phyloP scores from a whole-genome alignment of 2,888 invertebrate species.

The Adelognathus sp. region DNA sequence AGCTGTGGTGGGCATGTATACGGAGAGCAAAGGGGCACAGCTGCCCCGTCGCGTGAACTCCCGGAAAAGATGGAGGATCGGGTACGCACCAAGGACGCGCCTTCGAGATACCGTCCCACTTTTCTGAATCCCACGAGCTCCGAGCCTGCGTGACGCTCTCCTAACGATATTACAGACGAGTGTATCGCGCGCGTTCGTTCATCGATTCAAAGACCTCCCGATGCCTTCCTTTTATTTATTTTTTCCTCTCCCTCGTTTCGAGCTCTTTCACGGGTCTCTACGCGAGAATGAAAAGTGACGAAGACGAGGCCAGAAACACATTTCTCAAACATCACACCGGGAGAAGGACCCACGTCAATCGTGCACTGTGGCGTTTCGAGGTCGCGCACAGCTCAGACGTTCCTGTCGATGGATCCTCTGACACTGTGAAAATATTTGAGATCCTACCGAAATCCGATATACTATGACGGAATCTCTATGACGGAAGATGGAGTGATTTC shows the following conservation, averaged over 20 bases:
- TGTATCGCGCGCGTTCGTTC: slow-evolving; percentile 32
- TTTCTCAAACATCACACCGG: slow-evolving; percentile 52
- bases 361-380: slow-evolving; percentile 29
- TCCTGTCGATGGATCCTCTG: slow-evolving; percentile 44
- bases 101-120: slow-evolving; percentile 49
- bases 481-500: background rate
- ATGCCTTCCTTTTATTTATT: slow-evolving; percentile 57
- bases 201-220: slow-evolving; percentile 37
- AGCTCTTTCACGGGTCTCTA: slow-evolving; percentile 42
- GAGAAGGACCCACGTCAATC: slow-evolving; percentile 50
- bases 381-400: slow-evolving; percentile 46
- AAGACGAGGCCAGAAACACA: slow-evolving; percentile 3
- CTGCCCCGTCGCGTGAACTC: slow-evolving; percentile 55
- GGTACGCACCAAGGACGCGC: slow-evolving; percentile 40
- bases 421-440: slow-evolving; percentile 21
- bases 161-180: background rate
- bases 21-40: slow-evolving; percentile 43
- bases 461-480: background rate
- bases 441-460: background rate
- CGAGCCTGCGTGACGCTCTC: slow-evolving; percentile 44
- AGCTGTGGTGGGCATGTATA: background rate
- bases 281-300: slow-evolving; percentile 37
- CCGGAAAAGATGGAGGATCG: slow-evolving; percentile 49
- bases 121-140: slow-evolving; percentile 59
- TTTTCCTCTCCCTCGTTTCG: slow-evolving; percentile 66